Conservation (phyloP, 1,140 invertebrate genomes). For the Musca domestica region DNA sequence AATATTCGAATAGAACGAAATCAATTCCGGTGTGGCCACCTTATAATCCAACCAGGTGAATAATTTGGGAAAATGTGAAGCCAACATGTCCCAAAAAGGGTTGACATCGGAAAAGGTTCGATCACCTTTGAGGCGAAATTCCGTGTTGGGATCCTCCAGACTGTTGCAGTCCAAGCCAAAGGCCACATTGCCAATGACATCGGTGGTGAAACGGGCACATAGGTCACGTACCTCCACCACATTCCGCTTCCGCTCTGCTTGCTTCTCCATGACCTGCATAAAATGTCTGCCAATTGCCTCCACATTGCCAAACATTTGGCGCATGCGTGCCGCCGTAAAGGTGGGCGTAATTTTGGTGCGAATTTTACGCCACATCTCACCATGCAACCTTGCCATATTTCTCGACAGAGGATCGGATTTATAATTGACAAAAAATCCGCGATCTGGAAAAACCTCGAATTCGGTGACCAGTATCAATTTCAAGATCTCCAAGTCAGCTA, state of each 20-base stretch:
- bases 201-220: conserved; percentile 40
- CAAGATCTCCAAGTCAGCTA: conserved; percentile 58
- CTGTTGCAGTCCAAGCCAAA: conserved; percentile 54
- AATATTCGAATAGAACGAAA: conserved; percentile 43
- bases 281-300: conserved; percentile 44
- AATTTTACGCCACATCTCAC: conserved; percentile 62
- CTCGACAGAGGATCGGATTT: conserved; percentile 57
- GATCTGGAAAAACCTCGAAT: conserved; percentile 60
- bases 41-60: conserved; percentile 36
- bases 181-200: conserved; percentile 37
- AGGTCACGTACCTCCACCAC: conserved; percentile 38
- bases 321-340: conserved; percentile 63
- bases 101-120: conserved; percentile 33
- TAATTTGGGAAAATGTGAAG: conserved; percentile 27
- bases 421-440: conserved; percentile 57
- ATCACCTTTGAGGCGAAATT: conserved; percentile 53
- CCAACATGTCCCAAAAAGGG: conserved; percentile 29
- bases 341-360: conserved; percentile 62
- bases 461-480: conserved; percentile 62
- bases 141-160: conserved; percentile 51
- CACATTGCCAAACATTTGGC: conserved; percentile 56
- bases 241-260: conserved; percentile 9
- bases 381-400: conserved; percentile 58
- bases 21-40: conserved; percentile 36
- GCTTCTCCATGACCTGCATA: conserved; percentile 28